Evolutionary conservation across 1,140 invertebrate genomes (phyloP).

Genomic region (Drosophila aff.): DNA sequence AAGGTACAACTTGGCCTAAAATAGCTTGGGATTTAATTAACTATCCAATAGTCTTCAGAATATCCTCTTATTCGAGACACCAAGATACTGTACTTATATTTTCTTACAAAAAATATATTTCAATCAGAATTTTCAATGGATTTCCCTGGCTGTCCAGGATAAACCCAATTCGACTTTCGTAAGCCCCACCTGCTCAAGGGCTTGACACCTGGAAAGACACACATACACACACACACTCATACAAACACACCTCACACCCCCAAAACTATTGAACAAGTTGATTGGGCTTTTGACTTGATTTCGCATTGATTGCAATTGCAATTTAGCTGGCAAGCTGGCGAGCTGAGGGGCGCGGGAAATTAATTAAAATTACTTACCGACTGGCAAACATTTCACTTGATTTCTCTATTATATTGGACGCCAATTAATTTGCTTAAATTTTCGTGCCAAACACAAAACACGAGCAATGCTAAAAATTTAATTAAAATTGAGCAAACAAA

Average conservation of each 20-base stretch:
- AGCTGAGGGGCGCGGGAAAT: slow-evolving; percentile 33
- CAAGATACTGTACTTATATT: too few species aligned
- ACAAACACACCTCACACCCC: neutral
- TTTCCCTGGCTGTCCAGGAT: neutral
- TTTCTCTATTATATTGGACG: slow-evolving; percentile 43
- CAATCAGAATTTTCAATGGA: neutral
- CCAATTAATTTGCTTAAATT: slow-evolving; percentile 68
- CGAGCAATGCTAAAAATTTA: slow-evolving; percentile 68
- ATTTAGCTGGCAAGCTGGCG: slow-evolving; percentile 41
- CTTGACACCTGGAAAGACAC: slow-evolving; percentile 15
- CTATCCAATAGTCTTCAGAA: too few species aligned
- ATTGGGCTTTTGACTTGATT: slow-evolving; percentile 55
- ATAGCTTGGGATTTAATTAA: neutral
- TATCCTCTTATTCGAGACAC: neutral
- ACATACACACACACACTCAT: neutral
- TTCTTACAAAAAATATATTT: neutral
- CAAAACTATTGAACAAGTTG: slow-evolving; percentile 28
- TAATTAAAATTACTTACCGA: slow-evolving; percentile 71
- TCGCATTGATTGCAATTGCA: slow-evolving; percentile 65
- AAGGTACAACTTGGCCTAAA: neutral
- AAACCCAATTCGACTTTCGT: neutral
- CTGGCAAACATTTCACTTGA: slow-evolving; percentile 36
- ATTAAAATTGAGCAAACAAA: slow-evolving; percentile 62
- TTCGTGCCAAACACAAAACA: slow-evolving; percentile 49
- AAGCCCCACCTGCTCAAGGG: slow-evolving; percentile 3